Evolutionary conservation across 1,140 invertebrate species (phyloP).

Genomic region (Halyomorpha halys): DNA sequence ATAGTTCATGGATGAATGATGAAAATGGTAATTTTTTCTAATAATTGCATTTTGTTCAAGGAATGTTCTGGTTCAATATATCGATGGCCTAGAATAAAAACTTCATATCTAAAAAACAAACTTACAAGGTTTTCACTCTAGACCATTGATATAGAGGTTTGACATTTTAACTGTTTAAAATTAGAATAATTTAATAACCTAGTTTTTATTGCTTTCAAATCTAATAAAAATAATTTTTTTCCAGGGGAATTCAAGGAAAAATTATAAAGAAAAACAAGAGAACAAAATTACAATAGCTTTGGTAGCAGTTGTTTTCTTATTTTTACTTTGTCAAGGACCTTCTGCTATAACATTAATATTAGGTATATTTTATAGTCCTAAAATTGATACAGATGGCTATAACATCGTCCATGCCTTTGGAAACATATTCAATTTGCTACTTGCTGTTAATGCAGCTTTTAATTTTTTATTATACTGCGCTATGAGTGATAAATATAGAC

Average conservation of each 20-base stretch:
- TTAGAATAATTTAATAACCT: no score
- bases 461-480: slow-evolving; percentile 72
- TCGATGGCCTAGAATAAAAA: no score
- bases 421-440: slow-evolving; percentile 62
- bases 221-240: background rate
- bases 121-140: no score
- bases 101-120: no score
- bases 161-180: no score
- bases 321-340: slow-evolving; percentile 61
- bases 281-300: slow-evolving; percentile 65
- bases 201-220: no score
- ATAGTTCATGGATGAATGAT: no score
- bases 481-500: slow-evolving; percentile 63
- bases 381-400: slow-evolving; percentile 30
- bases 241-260: slow-evolving; percentile 1
- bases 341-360: slow-evolving; percentile 48
- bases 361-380: slow-evolving; percentile 38
- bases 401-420: slow-evolving; percentile 44
- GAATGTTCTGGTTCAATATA: no score
- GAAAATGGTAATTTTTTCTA: no score
- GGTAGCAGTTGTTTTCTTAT: slow-evolving; percentile 62
- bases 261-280: slow-evolving; percentile 40
- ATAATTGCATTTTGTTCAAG: no score
- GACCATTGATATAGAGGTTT: no score
- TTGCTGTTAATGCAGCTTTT: slow-evolving; percentile 55